Evolutionary conservation across 2,113 vertebrate species (phyloP).

Genomic region (Phyllopteryx taeniolatus): DNA sequence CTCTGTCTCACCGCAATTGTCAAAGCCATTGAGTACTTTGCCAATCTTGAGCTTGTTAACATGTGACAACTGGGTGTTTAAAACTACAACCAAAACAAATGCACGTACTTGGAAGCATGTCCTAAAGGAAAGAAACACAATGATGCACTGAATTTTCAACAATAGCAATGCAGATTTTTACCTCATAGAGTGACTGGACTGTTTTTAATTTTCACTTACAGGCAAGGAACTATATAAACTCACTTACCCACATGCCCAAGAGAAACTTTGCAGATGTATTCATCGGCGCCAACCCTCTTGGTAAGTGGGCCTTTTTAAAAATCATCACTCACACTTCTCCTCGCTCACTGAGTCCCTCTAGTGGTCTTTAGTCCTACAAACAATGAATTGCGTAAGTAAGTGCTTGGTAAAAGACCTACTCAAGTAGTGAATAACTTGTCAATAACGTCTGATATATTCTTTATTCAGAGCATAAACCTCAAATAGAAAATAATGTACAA

Average conservation of each 20-base stretch:
- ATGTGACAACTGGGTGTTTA: background rate
- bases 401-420: too few relatives aligned
- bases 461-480: too few relatives aligned
- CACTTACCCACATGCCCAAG: constrained; percentile 92
- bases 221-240: constrained; percentile 98
- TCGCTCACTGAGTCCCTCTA: constrained; percentile 41
- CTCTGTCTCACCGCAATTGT: constrained; percentile 44
- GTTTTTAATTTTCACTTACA: constrained; percentile 52
- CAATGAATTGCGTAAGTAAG: too few relatives aligned
- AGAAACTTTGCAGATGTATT: constrained; percentile 98
- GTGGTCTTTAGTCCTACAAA: constrained; percentile 8
- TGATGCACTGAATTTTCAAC: background rate
- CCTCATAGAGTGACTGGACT: background rate
- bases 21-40: constrained; percentile 39
- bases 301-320: constrained; percentile 68
- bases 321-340: background rate
- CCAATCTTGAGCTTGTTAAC: background rate
- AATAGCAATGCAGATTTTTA: background rate
- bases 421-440: too few relatives aligned
- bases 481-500: too few relatives aligned
- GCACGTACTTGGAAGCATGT: background rate
- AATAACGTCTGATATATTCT: too few relatives aligned
- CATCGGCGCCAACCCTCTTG: constrained; percentile 93
- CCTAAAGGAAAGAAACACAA: background rate
- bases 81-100: background rate